Evolutionary conservation across 2,113 vertebrate genomes (phyloP).

Genomic region (Phasianus colchicus): DNA sequence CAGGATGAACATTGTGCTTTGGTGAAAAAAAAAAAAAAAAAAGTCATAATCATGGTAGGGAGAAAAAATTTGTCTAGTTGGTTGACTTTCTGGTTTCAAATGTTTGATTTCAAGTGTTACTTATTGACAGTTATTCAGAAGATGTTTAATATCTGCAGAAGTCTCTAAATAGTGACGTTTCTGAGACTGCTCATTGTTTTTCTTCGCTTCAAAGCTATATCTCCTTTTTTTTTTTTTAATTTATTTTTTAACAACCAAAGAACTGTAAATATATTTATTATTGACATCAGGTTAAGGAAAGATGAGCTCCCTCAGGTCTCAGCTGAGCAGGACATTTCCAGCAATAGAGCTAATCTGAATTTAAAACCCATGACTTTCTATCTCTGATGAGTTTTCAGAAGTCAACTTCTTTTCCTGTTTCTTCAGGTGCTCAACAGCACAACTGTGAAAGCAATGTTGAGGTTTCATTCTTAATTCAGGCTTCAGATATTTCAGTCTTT

Average conservation of each 20-base stretch:
- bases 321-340: neutral
- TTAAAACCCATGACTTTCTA: neutral
- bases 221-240: neutral
- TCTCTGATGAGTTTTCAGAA: neutral
- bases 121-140: neutral
- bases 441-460: neutral
- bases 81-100: neutral
- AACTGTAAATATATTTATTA: neutral
- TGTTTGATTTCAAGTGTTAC: neutral
- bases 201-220: neutral
- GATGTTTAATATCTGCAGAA: neutral
- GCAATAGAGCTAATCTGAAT: neutral
- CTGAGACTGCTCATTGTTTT: neutral
- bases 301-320: neutral
- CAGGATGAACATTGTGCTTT: accelerated
- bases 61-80: neutral
- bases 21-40: conserved; percentile 23
- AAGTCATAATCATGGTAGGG: neutral
- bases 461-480: neutral
- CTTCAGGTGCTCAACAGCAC: neutral
- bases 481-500: conserved; percentile 6
- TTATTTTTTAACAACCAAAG: neutral
- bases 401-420: neutral
- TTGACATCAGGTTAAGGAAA: neutral
- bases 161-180: neutral